A percentile compares a stretch with the other conserved stretches of the same genome.
phyloP scores from a whole-genome alignment of 2,113 vertebrate species.

The Hemicordylus capensis region DNA sequence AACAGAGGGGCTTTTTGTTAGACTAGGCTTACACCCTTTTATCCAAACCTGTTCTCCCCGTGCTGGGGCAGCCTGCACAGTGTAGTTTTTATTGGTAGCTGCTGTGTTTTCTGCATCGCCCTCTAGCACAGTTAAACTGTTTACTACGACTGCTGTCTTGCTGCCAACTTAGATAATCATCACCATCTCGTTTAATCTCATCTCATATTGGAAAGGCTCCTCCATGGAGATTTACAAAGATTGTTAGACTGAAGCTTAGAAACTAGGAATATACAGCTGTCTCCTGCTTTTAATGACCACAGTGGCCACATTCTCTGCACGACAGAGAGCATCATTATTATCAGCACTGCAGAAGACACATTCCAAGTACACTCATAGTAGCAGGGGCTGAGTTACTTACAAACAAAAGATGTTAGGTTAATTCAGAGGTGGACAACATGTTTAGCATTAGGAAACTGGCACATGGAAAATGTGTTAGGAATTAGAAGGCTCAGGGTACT shows the following conservation, averaged over 20 bases:
- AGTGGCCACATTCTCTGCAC: constrained; percentile 19
- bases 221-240: constrained; percentile 36
- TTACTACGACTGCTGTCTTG: constrained; percentile 32
- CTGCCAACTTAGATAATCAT: constrained; percentile 29
- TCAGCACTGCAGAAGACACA: constrained; percentile 15
- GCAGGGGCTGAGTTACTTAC: constrained; percentile 13
- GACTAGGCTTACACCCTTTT: background rate
- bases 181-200: constrained; percentile 24
- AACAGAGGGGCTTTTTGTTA: too few species aligned
- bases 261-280: constrained; percentile 46
- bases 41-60: background rate
- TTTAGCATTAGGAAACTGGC: background rate
- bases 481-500: background rate
- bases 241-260: constrained; percentile 39
- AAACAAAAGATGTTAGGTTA: constrained; percentile 26
- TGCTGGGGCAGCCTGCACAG: background rate
- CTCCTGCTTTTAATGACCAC: constrained; percentile 37
- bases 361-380: constrained; percentile 7
- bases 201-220: constrained; percentile 27
- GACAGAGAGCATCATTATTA: constrained; percentile 31
- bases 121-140: constrained; percentile 29
- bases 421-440: background rate
- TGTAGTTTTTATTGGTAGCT: background rate
- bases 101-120: background rate
- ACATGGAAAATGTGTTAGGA: background rate